Evolutionary conservation across 2,888 invertebrate species (phyloP).

Genomic region (Hoplodrina blanda): DNA sequence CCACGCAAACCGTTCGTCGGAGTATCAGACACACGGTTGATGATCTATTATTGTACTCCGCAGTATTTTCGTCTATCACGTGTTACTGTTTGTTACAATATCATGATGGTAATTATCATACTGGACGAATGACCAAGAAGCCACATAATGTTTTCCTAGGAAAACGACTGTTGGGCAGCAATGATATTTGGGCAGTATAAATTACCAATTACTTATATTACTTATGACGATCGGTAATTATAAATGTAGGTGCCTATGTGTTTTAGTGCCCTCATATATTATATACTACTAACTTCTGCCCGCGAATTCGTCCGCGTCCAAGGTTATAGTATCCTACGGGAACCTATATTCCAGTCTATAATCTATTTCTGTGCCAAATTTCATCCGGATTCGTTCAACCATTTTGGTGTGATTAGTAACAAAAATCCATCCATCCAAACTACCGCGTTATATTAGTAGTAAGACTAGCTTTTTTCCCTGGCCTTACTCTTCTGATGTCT

Average conservation of each 20-base stretch:
- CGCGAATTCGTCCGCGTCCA: too few relatives aligned
- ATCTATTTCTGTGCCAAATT: too few relatives aligned
- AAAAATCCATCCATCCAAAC: too few relatives aligned
- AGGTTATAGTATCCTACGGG: too few relatives aligned
- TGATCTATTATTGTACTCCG: conserved; percentile 39
- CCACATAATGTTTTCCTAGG: background rate
- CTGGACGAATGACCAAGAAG: background rate
- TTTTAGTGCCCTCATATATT: conserved; percentile 1
- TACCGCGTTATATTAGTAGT: too few relatives aligned
- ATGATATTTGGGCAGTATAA: background rate
- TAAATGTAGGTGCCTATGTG: background rate
- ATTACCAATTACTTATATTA: background rate
- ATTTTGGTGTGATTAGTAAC: too few relatives aligned
- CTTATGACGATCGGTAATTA: too few relatives aligned
- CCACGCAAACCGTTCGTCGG: conserved; percentile 32
- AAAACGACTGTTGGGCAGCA: conserved; percentile 9
- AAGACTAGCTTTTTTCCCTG: too few relatives aligned
- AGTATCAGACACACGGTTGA: conserved; percentile 21
- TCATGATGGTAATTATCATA: conserved; percentile 14
- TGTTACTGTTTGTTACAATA: conserved; percentile 27
- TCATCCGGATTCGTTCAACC: too few relatives aligned
- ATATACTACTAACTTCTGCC: background rate
- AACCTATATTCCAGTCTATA: too few relatives aligned
- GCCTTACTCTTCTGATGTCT: too few relatives aligned
- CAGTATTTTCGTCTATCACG: conserved; percentile 40